phyloP scores from a whole-genome alignment of 2,888 invertebrate genomes.

The Drosophila nigricruria region DNA sequence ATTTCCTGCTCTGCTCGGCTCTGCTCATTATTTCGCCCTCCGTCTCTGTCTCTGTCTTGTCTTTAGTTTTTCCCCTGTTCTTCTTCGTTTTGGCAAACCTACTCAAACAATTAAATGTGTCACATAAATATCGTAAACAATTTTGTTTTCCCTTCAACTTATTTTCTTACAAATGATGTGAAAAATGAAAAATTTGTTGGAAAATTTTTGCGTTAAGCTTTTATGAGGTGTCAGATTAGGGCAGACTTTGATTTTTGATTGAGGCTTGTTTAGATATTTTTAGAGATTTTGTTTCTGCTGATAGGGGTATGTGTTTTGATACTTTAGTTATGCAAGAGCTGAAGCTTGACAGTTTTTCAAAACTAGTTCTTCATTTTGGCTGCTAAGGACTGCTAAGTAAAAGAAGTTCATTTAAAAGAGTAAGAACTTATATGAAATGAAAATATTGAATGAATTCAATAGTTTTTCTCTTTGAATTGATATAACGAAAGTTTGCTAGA shows the following conservation, averaged over 20 bases:
- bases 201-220: constrained; percentile 28
- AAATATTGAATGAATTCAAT: not conserved
- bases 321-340: not conserved
- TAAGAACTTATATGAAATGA: not conserved
- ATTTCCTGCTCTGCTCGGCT: constrained; percentile 30
- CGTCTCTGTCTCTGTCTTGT: constrained; percentile 17
- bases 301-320: not conserved
- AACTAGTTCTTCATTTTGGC: not conserved
- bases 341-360: not conserved
- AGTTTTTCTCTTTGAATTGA: not conserved
- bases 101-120: constrained; percentile 75
- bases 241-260: not conserved
- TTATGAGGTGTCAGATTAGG: constrained; percentile 46
- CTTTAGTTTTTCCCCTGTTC: constrained; percentile 8
- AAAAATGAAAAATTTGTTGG: constrained; percentile 56
- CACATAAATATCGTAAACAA: constrained; percentile 74
- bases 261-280: constrained; percentile 9
- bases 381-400: not conserved
- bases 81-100: constrained; percentile 59
- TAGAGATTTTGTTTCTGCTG: not conserved
- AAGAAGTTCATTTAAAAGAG: not conserved
- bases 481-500: not conserved
- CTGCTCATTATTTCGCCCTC: constrained; percentile 31
- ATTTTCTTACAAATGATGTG: constrained; percentile 72
- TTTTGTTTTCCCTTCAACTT: constrained; percentile 47